Conservation (phyloP, 2,797 vertebrate genomes). For the Manis javanica region DNA sequence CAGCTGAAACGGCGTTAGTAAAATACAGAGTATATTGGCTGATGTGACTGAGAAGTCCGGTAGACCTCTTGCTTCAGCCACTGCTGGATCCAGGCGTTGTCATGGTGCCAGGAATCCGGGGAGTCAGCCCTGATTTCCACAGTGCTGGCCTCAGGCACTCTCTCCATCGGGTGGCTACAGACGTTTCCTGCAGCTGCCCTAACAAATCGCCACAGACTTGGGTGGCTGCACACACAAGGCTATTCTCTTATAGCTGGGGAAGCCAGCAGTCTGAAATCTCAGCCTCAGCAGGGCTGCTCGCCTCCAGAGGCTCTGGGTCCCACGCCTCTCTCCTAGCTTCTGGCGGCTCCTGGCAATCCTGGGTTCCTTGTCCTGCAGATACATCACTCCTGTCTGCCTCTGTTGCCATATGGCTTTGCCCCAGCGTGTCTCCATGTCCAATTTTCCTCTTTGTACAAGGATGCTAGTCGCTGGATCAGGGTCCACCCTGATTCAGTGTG, state of each 20-base stretch:
- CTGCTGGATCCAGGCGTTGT: background rate
- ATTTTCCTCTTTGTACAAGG: background rate
- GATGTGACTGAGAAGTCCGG: background rate
- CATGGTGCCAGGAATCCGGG: accelerated
- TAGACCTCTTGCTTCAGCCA: background rate
- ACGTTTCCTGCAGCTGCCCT: background rate
- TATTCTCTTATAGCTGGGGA: background rate
- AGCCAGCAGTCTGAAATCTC: background rate
- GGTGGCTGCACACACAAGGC: background rate
- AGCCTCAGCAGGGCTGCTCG: too few relatives aligned
- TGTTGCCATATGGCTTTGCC: background rate
- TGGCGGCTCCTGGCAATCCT: accelerated
- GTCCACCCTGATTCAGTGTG: background rate
- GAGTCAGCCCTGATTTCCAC: background rate
- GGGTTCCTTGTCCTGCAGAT: background rate
- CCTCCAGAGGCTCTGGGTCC: background rate
- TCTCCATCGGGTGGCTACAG: background rate
- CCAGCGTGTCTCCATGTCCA: background rate
- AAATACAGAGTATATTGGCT: background rate
- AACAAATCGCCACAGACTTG: background rate
- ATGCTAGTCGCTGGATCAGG: background rate
- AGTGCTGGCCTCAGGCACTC: background rate
- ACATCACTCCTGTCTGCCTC: background rate
- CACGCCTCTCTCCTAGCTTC: background rate
- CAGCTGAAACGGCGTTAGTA: background rate